Evolutionary conservation across 1,140 invertebrate genomes (phyloP).

Genomic region (Drosophila pectinifera): DNA sequence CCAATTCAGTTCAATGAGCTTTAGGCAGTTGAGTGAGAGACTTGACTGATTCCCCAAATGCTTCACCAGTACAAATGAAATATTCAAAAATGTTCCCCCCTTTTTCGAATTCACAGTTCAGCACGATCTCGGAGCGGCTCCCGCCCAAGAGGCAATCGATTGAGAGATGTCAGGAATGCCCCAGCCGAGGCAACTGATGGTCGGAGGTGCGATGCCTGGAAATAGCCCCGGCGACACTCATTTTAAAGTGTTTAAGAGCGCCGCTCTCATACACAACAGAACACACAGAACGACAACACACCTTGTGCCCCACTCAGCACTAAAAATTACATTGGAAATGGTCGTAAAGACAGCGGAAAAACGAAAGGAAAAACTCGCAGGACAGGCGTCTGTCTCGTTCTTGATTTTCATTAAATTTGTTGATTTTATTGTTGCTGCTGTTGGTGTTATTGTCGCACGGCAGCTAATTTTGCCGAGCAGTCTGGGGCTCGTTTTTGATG

Average conservation of each 20-base stretch:
- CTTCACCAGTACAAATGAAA: conserved; percentile 12
- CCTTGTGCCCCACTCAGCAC: conserved; percentile 71
- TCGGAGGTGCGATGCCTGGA: conserved; percentile 33
- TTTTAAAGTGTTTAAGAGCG: conserved; percentile 73
- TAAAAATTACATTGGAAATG: conserved; percentile 78
- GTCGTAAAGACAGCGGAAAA: conserved; percentile 63
- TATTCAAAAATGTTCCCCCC: conserved; percentile 17
- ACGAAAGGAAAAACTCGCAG: conserved; percentile 32
- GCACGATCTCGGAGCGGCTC: conserved; percentile 13
- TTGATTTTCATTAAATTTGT: conserved; percentile 76
- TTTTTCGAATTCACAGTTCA: conserved; percentile 29
- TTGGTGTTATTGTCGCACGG: conserved; percentile 47
- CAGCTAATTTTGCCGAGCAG: conserved; percentile 58
- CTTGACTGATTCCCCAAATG: conserved; percentile 18
- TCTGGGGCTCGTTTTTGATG: conserved; percentile 49
- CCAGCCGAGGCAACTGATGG: neutral
- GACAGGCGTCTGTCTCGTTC: conserved; percentile 24
- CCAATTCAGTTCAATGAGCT: conserved; percentile 36
- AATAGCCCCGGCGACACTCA: conserved; percentile 73
- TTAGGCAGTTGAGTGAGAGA: conserved; percentile 5
- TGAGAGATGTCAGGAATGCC: conserved; percentile 39
- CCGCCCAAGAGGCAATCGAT: conserved; percentile 23
- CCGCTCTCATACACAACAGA: conserved; percentile 18
- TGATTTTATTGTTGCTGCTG: conserved; percentile 64
- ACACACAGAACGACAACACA: conserved; percentile 48